Percentiles rank a stretch among this genome's conserved stretches.
phyloP scores from a whole-genome alignment of 2,888 invertebrate genomes.

The Patella pellucida region DNA sequence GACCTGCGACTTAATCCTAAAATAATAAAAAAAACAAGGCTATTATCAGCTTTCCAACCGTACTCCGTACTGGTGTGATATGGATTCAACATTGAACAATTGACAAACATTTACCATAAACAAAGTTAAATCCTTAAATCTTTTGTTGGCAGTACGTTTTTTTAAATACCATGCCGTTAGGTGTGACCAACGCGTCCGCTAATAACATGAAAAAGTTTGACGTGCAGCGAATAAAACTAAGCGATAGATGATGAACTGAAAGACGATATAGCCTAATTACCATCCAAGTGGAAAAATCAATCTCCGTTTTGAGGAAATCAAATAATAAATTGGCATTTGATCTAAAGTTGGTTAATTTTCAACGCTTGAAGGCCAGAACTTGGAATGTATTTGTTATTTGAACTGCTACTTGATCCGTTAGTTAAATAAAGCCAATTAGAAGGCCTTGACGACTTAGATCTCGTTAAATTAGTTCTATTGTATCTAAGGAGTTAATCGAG shows the following conservation, averaged over 20 bases:
- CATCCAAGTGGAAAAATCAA: constrained; percentile 5
- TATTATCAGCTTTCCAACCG: no score
- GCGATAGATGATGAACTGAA: background rate
- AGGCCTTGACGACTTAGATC: constrained; percentile 7
- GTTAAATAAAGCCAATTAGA: constrained; percentile 12
- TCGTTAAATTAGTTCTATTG: constrained; percentile 10
- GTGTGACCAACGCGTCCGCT: no score
- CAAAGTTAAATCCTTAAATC: no score
- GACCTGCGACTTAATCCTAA: no score
- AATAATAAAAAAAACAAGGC: no score
- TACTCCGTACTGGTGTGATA: no score
- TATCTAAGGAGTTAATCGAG: constrained; percentile 7
- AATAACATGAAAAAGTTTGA: background rate
- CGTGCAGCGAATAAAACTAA: background rate
- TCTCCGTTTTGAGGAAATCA: constrained; percentile 8
- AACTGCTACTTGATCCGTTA: background rate
- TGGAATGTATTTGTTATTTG: constrained; percentile 8
- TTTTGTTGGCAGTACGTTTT: no score
- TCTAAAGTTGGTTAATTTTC: constrained; percentile 12
- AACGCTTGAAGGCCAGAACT: constrained; percentile 3
- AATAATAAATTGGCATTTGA: constrained; percentile 11
- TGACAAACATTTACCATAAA: no score
- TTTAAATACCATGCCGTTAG: no score
- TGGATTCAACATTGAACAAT: no score
- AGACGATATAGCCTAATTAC: constrained; percentile 9